Evolutionary conservation across 2,113 vertebrate genomes (phyloP), one percentile per base, ranked within the genome.

Genomic region (Sphaerodactylus townsendi): DNA sequence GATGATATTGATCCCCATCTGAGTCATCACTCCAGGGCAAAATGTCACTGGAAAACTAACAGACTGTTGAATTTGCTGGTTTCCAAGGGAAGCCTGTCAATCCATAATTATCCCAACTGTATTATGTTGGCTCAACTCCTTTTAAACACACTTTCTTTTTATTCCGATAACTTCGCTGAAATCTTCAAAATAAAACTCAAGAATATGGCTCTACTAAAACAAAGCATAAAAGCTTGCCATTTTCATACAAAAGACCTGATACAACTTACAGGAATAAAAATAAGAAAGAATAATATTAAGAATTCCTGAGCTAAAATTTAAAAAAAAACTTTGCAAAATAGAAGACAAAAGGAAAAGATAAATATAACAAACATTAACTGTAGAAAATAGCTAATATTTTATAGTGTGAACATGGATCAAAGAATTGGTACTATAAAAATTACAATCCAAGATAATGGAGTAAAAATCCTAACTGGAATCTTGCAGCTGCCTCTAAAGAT

Each of bases 81-180:
- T 85, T 88, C 86, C 88, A 88, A 93, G 59, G 85, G 75, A 91
- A 91, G 62, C 86, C 65, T 88, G 80, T 89, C 84, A 91, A 68
- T 83, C 65, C 82, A 73, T 79, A 35, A 91, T 92, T 91, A 90
- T 89, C 87, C 84, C 91, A 87, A 91, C 86, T 90, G 70, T 82
- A 86, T 89, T 11, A 59, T 85, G 84, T 71, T 93, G 77, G 56
- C 86, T 87, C 86, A 87, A 89, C 82, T 88, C 88, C 88, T 62
- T 59, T 7, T 83, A 88, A 37, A 68, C 21, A 19, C 89, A 75
- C 62, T 83, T 90, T 84, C 89, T 87, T 86, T 86, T 86, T 79
- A 89, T 3, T 93, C 91, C 88, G 0, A 53, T 50, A 7, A 92
- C 71, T 71, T 83, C 81, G 82, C 89, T 92, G 83, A 77, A 68